Evolutionary conservation across 2,888 invertebrate genomes (phyloP).

Genomic region (Capitulum mitella): DNA sequence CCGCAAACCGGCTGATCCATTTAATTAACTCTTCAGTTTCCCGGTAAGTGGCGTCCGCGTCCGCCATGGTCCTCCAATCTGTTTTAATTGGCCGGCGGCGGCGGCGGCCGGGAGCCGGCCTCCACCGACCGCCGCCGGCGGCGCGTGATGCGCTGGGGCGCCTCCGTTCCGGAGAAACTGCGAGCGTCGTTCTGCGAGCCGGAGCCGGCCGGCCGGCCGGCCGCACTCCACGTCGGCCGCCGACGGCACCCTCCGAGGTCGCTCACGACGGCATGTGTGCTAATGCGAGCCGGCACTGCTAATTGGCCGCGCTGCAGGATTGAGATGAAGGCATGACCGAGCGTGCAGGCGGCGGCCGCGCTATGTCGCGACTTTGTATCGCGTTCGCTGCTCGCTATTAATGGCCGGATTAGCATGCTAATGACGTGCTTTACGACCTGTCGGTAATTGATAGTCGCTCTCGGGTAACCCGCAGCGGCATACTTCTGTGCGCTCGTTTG

Average conservation of each 20-base stretch:
- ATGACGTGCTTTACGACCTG: neutral
- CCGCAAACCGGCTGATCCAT: neutral
- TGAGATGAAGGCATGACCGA: too few species aligned
- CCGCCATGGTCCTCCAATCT: neutral
- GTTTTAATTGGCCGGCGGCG: neutral
- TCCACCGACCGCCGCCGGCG: neutral
- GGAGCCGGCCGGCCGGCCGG: neutral
- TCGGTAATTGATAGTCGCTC: neutral
- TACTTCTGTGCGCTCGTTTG: neutral
- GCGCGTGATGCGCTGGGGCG: neutral
- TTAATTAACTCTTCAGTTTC: slow-evolving; percentile 14
- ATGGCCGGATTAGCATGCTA: neutral
- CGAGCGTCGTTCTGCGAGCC: too few species aligned
- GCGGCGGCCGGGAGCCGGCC: neutral
- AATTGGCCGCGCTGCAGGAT: too few species aligned
- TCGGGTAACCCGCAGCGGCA: neutral
- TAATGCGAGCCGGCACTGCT: too few species aligned
- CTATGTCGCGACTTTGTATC: neutral
- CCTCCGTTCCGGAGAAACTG: too few species aligned
- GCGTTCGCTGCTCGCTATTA: neutral
- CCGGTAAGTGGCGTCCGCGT: neutral
- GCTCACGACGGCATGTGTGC: neutral
- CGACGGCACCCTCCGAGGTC: too few species aligned
- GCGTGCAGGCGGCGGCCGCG: neutral
- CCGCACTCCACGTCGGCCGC: too few species aligned